Evolutionary conservation across 2,888 invertebrate species (phyloP).

Genomic region (Dicycla oo): DNA sequence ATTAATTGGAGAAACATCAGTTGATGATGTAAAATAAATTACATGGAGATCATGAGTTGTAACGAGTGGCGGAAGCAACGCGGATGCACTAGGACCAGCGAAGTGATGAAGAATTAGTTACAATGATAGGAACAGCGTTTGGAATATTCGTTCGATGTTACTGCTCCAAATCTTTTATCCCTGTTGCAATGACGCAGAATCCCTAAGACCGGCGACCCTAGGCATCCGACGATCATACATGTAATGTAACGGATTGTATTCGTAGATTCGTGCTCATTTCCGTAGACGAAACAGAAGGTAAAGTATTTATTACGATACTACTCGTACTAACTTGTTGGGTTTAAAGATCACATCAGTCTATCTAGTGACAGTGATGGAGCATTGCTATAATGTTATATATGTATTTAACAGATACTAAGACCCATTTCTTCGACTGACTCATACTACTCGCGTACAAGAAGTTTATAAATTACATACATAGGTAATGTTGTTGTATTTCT

Average conservation of each 20-base stretch:
- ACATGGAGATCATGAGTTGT: background rate
- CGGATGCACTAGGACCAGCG: background rate
- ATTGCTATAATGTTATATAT: constrained; percentile 12
- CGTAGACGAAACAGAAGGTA: constrained; percentile 10
- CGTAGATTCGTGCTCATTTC: constrained; percentile 16
- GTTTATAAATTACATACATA: constrained; percentile 14
- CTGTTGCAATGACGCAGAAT: no score
- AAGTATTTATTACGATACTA: constrained; percentile 14
- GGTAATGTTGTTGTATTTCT: constrained; percentile 30
- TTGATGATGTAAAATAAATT: constrained; percentile 28
- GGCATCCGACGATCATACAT: no score
- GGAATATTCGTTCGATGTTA: no score
- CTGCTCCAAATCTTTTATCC: no score
- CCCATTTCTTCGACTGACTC: constrained; percentile 53
- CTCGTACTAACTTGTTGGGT: constrained; percentile 33
- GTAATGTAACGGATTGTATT: no score
- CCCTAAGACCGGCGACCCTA: no score
- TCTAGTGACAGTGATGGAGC: constrained; percentile 33
- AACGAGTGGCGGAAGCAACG: background rate
- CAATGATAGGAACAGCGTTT: no score
- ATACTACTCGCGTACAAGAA: constrained; percentile 30
- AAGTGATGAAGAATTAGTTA: background rate
- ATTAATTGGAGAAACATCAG: constrained; percentile 26
- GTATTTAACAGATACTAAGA: no score
- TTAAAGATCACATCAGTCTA: constrained; percentile 49